These are phyloP conservation scores for Halictus quadricinctus DNA, from an alignment of 2,888 invertebrate genomes.

Conservation along the genomic window DNA sequence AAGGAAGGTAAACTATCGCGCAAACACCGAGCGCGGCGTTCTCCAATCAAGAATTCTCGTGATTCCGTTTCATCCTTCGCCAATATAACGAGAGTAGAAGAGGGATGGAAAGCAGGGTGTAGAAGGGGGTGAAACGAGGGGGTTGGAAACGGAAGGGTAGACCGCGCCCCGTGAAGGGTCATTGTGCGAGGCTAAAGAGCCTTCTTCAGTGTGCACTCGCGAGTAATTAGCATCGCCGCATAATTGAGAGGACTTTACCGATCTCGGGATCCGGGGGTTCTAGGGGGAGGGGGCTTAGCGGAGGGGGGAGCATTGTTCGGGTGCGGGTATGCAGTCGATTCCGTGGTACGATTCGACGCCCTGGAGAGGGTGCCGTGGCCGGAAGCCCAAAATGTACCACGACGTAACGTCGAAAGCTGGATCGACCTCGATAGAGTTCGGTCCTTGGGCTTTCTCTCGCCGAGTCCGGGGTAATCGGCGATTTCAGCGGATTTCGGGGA, in stretches of 20 bases:
- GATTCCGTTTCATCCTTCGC: conserved; percentile 60
- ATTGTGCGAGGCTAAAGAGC: conserved; percentile 63
- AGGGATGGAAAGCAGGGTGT: neutral
- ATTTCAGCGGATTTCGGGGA: conserved; percentile 69
- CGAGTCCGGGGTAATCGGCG: conserved; percentile 61
- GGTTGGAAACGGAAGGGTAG: conserved; percentile 54
- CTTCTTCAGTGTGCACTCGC: conserved; percentile 70
- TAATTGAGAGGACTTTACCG: conserved; percentile 79
- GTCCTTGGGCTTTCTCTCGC: conserved; percentile 50
- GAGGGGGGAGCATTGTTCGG: conserved; percentile 72
- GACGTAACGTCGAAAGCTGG: conserved; percentile 62
- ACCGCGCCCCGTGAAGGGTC: conserved; percentile 46
- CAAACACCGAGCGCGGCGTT: conserved; percentile 37
- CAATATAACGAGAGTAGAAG: conserved; percentile 51
- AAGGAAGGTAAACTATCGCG: conserved; percentile 38
- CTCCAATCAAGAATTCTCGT: conserved; percentile 54
- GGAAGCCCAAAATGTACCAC: conserved; percentile 62
- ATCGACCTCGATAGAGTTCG: conserved; percentile 64
- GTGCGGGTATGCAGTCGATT: conserved; percentile 66
- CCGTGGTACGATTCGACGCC: conserved; percentile 63
- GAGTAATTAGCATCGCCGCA: conserved; percentile 79
- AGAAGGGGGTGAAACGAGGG: conserved; percentile 18
- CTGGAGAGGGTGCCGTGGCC: conserved; percentile 64
- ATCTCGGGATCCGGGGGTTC: conserved; percentile 41
- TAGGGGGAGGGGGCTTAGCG: neutral